Evolutionary conservation across 2,113 vertebrate species (phyloP).

Genomic region (Lates calcarifer): DNA sequence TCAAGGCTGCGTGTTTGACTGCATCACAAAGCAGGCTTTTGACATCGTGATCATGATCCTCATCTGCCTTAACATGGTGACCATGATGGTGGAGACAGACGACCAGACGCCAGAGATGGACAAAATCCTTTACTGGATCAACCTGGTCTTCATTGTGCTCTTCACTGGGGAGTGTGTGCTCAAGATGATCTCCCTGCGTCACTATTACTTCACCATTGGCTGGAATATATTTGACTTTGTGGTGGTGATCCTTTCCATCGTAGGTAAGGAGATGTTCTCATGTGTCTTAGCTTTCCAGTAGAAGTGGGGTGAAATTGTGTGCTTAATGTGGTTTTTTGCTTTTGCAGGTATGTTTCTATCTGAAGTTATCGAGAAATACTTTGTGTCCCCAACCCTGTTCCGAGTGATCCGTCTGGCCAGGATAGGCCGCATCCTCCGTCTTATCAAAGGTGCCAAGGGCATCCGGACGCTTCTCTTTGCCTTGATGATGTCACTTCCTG

Average conservation of each 20-base stretch:
- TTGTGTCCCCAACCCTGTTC: slow-evolving; percentile 95
- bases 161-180: slow-evolving; percentile 95
- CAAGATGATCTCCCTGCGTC: slow-evolving; percentile 95
- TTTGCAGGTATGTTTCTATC: slow-evolving; percentile 94
- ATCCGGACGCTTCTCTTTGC: slow-evolving; percentile 97
- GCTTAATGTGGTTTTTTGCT: background rate
- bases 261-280: slow-evolving; percentile 87
- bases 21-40: slow-evolving; percentile 96
- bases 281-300: background rate
- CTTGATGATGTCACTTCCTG: slow-evolving; percentile 98
- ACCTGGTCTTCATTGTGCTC: slow-evolving; percentile 95
- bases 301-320: background rate
- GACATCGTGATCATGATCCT: slow-evolving; percentile 99
- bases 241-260: slow-evolving; percentile 97
- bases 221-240: slow-evolving; percentile 99
- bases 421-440: slow-evolving; percentile 95
- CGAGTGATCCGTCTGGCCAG: slow-evolving; percentile 94
- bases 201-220: slow-evolving; percentile 97
- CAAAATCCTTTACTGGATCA: slow-evolving; percentile 92
- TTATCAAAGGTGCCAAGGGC: slow-evolving; percentile 97
- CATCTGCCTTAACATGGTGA: slow-evolving; percentile 99
- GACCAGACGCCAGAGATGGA: slow-evolving; percentile 91
- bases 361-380: slow-evolving; percentile 94
- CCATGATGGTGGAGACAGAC: slow-evolving; percentile 99
- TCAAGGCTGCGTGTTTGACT: slow-evolving; percentile 96